phyloP scores from a whole-genome alignment of 2,888 invertebrate genomes.

The Cylloceria caligata region DNA sequence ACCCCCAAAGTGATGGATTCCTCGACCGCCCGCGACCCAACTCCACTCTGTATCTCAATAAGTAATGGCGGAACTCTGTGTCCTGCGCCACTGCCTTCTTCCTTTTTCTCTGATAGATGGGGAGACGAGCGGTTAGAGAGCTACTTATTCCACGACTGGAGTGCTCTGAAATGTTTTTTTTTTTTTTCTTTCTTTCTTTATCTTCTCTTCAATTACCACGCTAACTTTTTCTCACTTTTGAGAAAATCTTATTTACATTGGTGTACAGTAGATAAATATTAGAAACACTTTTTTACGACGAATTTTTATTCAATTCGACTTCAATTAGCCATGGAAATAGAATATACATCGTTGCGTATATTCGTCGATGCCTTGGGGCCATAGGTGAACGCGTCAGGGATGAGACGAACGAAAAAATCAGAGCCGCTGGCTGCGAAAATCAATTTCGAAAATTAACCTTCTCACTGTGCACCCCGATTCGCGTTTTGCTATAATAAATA shows the following conservation, averaged over 20 bases:
- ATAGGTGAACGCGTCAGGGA: not conserved
- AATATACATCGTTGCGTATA: not conserved
- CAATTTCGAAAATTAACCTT: slow-evolving; percentile 38
- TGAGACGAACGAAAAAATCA: not conserved
- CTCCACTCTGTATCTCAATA: slow-evolving; percentile 67
- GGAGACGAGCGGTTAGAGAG: slow-evolving; percentile 17
- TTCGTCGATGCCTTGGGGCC: slow-evolving; percentile 14
- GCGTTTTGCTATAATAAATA: not conserved
- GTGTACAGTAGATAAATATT: not conserved
- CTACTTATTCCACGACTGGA: slow-evolving; percentile 29
- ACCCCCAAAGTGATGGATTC: slow-evolving; percentile 72
- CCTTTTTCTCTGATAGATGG: slow-evolving; percentile 40
- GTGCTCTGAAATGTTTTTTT: slow-evolving; percentile 12
- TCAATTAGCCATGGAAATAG: slow-evolving; percentile 1
- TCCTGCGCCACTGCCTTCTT: slow-evolving; percentile 42
- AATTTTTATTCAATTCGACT: slow-evolving; percentile 1
- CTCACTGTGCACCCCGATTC: slow-evolving; percentile 1
- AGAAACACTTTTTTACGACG: not conserved
- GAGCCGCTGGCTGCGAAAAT: slow-evolving; percentile 1
- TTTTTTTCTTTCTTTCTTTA: not conserved
- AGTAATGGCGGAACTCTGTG: slow-evolving; percentile 67
- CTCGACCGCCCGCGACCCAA: slow-evolving; percentile 56
- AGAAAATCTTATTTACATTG: not conserved
- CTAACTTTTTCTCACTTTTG: not conserved
- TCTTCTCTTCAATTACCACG: not conserved